phyloP scores from a whole-genome alignment of 2,113 vertebrate species.

The Grammomys surdaster region DNA sequence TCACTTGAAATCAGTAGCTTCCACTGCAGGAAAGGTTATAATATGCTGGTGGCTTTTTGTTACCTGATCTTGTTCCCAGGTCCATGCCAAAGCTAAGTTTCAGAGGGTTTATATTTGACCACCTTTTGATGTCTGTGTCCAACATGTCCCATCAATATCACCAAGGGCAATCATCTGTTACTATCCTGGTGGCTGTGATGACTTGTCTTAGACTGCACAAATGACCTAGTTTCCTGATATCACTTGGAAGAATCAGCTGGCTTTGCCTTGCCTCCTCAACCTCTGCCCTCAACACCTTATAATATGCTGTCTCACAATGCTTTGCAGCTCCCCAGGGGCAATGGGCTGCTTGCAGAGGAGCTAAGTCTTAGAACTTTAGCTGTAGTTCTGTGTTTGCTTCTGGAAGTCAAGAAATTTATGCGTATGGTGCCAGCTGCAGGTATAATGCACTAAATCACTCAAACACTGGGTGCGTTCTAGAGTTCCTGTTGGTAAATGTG shows the following conservation, averaged over 20 bases:
- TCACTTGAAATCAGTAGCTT: background rate
- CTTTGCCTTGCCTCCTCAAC: background rate
- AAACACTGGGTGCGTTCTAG: conserved; percentile 69
- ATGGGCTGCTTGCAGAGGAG: conserved; percentile 59
- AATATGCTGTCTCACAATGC: conserved; percentile 3
- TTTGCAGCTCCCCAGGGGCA: background rate
- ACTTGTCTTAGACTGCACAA: conserved; percentile 53
- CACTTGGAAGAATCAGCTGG: conserved; percentile 38
- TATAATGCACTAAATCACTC: conserved; percentile 79
- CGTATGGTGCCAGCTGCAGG: conserved; percentile 73
- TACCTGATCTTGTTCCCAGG: too few species aligned
- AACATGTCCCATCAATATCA: background rate
- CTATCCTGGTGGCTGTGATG: background rate
- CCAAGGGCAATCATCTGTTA: background rate
- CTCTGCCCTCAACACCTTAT: background rate
- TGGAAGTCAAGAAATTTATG: conserved; percentile 74
- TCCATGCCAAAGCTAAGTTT: background rate
- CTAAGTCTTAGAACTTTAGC: conserved; percentile 66
- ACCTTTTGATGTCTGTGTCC: background rate
- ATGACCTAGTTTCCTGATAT: conserved; percentile 14
- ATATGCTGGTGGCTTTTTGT: background rate
- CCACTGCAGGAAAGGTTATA: background rate
- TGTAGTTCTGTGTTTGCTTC: conserved; percentile 75
- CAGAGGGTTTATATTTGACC: background rate
- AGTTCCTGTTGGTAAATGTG: conserved; percentile 67